These are phyloP conservation scores for Lycodopsis pacificus DNA, from an alignment of 2,797 vertebrate genomes.

Conservation along the genomic window DNA sequence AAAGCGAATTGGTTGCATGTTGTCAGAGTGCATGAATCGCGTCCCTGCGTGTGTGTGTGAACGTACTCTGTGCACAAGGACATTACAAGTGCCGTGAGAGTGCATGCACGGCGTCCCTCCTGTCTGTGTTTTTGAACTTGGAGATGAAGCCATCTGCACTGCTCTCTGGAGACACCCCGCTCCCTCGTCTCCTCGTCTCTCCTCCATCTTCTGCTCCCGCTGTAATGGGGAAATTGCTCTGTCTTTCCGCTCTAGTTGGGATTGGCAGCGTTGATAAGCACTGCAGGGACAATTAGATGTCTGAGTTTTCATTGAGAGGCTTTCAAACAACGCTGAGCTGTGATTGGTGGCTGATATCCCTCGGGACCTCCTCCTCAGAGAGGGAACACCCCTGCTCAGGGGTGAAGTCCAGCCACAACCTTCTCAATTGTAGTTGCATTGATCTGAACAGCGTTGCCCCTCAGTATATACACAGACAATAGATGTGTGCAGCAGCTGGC, in stretches of 20 bases:
- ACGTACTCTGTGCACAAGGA: conserved; percentile 42
- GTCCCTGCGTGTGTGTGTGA: background rate
- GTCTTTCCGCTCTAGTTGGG: conserved; percentile 84
- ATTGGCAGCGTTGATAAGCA: conserved; percentile 80
- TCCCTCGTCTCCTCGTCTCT: conserved; percentile 69
- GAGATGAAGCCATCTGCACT: conserved; percentile 83
- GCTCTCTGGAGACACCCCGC: conserved; percentile 75
- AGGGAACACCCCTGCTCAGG: conserved; percentile 29
- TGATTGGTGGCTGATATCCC: conserved; percentile 66
- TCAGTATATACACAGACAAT: conserved; percentile 33
- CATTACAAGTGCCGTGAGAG: conserved; percentile 32
- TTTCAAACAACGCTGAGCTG: conserved; percentile 68
- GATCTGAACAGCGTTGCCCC: conserved; percentile 44
- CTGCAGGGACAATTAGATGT: conserved; percentile 81
- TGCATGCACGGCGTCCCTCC: conserved; percentile 46
- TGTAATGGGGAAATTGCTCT: conserved; percentile 81
- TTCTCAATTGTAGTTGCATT: conserved; percentile 42
- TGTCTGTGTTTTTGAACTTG: conserved; percentile 78
- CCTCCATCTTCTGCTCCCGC: conserved; percentile 76
- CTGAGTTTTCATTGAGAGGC: conserved; percentile 75
- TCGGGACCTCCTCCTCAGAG: conserved; percentile 32
- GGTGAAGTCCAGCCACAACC: conserved; percentile 31
- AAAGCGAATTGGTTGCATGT: conserved; percentile 73
- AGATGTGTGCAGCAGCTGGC: conserved; percentile 36
- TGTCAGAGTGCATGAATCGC: conserved; percentile 48